Percentiles rank a stretch among this genome's conserved stretches.
Conservation (phyloP, 2,797 vertebrate genomes). For the Leptodactylus fallax region DNA sequence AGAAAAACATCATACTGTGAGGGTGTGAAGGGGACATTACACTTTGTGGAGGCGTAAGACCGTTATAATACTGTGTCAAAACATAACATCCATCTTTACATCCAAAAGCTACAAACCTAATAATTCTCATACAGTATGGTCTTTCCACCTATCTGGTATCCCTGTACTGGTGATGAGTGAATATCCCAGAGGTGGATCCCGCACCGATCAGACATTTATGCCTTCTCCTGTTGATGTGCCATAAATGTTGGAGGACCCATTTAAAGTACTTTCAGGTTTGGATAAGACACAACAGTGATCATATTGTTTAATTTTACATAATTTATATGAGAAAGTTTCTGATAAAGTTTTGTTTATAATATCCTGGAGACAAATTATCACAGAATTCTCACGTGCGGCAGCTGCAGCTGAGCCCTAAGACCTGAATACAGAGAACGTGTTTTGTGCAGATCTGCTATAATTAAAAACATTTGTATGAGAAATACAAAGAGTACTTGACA, state of each 20-base stretch:
- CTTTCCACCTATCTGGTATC: no score
- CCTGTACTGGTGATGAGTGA: neutral
- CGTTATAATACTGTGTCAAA: no score
- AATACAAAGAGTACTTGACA: neutral
- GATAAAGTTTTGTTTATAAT: neutral
- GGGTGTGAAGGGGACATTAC: no score
- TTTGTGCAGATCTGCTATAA: slow-evolving; percentile 1
- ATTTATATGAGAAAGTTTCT: neutral
- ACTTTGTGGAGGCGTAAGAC: no score
- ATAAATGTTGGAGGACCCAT: neutral
- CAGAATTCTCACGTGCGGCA: neutral
- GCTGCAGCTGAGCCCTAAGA: slow-evolving; percentile 7
- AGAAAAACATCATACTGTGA: no score
- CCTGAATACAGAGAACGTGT: neutral
- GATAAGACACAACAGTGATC: neutral
- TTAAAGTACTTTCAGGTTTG: neutral
- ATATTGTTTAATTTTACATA: neutral
- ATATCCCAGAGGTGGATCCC: no score
- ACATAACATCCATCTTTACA: no score
- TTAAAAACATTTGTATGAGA: slow-evolving; percentile 21
- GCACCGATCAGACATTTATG: no score
- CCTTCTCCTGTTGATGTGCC: no score
- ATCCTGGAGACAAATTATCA: neutral
- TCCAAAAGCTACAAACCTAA: no score
- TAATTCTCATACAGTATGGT: neutral